Evolutionary conservation across 2,888 invertebrate species (phyloP), one percentile per base, ranked within the genome.

Genomic region (Drosophila subquinaria): DNA sequence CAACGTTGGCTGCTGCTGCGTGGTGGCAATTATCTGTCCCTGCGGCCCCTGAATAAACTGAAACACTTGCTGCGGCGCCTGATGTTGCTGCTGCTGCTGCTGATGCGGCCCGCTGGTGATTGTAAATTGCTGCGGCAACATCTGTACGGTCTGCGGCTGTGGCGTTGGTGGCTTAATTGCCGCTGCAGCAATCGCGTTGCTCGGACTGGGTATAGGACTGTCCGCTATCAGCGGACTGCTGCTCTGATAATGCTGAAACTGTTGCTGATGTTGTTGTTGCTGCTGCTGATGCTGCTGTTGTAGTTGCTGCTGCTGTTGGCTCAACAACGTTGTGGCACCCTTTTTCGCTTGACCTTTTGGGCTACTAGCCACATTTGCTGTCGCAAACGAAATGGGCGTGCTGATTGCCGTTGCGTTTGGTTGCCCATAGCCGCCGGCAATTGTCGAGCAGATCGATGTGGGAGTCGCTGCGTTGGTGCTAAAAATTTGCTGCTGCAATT

Each of bases 321-420:
- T 88, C 11, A 74, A 82, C 20, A 88, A 81, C 27, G 88, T 73
- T 56, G 80, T 76, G 75, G 79, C 73, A 70, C 86, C 88, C 90
- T 93, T 93, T 92, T 93, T 93, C 92, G 92, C 79, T 93, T 93
- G 90, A 91, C 92, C 91, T 92, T 93, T 93, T 91, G 92, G 89
- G 90, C 92, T 90, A 89, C 91, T 88, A 91, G 92, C 93, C 92
- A 92, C 91, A 91, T 91, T 91, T 91, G 93, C 89, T 91, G 92
- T 81, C 90, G 92, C 89, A 91, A 92, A 90, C 91, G 92, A 88
- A 90, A 88, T 90, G 89, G 92, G 89, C 90, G 92, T 90, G 81
- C 90, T 91, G 83, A 91, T 90, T 90, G 92, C 81, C 81, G 91
- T 84, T 91, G 92, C 90, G 83, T 92, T 91, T 89, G 90, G 81